A percentile compares a stretch with the other conserved stretches of the same genome.
Evolutionary conservation across 2,113 vertebrate genomes (phyloP).

Genomic region (Muntiacus reevesi): DNA sequence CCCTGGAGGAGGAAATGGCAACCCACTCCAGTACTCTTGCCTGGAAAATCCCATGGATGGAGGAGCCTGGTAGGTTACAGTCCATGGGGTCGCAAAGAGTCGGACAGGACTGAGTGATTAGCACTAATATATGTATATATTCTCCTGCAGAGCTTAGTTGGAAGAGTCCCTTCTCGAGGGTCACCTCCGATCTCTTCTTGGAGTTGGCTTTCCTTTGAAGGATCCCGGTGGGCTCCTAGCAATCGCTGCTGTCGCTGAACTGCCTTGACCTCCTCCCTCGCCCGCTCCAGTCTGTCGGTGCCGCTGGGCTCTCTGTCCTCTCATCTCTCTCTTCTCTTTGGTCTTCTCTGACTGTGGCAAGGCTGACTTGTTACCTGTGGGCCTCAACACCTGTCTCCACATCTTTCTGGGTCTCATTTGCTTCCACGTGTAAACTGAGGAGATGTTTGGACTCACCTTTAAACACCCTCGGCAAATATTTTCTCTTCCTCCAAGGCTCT

Average conservation of each 20-base stretch:
- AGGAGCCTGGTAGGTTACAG: too few species aligned
- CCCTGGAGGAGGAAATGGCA: background rate
- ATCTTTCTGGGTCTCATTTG: background rate
- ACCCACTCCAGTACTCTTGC: background rate
- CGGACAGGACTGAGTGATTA: background rate
- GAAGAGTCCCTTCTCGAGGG: background rate
- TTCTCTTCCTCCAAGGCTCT: background rate
- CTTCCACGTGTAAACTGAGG: background rate
- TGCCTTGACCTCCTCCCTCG: background rate
- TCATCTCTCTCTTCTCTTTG: background rate
- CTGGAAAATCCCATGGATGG: too few species aligned
- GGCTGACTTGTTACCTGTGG: background rate
- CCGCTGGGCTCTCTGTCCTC: fast-evolving
- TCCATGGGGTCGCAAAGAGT: too few species aligned
- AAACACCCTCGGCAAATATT: background rate
- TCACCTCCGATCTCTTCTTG: background rate
- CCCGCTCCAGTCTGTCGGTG: fast-evolving
- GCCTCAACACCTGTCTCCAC: fast-evolving
- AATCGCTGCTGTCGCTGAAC: fast-evolving
- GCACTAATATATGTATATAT: background rate
- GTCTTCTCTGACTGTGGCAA: background rate
- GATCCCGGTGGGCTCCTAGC: background rate
- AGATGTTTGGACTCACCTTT: background rate
- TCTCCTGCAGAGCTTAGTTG: background rate
- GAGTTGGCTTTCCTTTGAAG: background rate